Evolutionary conservation across 2,888 invertebrate species (phyloP).

Genomic region (Agonopterix alstromeriana): DNA sequence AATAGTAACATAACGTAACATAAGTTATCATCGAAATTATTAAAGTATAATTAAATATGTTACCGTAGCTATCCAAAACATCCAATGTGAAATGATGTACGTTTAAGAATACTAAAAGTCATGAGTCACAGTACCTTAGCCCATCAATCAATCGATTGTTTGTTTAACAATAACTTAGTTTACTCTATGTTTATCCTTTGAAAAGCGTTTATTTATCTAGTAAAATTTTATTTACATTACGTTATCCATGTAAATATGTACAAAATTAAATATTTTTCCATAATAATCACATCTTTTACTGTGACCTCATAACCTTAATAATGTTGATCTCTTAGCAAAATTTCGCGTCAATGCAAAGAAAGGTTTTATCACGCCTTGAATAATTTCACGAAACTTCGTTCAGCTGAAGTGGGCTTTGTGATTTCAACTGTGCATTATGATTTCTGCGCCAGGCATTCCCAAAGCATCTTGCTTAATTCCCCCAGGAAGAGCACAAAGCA

Average conservation of each 20-base stretch:
- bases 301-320: constrained; percentile 7
- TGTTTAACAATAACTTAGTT: too few species aligned
- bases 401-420: constrained; percentile 30
- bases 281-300: constrained; percentile 23
- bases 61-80: too few species aligned
- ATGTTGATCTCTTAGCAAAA: constrained; percentile 4
- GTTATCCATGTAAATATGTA: constrained; percentile 54
- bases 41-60: too few species aligned
- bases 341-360: constrained; percentile 1
- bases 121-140: not conserved
- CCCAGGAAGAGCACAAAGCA: constrained; percentile 14
- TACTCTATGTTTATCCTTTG: too few species aligned
- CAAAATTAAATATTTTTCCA: constrained; percentile 66
- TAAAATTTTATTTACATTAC: constrained; percentile 5
- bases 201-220: too few species aligned
- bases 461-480: constrained; percentile 26
- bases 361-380: constrained; percentile 22
- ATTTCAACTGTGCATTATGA: constrained; percentile 33
- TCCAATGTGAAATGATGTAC: too few species aligned
- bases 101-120: not conserved
- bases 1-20: too few species aligned
- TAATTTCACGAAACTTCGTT: constrained; percentile 24
- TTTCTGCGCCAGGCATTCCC: constrained; percentile 21
- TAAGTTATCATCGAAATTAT: too few species aligned
- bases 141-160: not conserved